Conservation (phyloP, 1,140 invertebrate genomes). For the Drosophila obscura region DNA sequence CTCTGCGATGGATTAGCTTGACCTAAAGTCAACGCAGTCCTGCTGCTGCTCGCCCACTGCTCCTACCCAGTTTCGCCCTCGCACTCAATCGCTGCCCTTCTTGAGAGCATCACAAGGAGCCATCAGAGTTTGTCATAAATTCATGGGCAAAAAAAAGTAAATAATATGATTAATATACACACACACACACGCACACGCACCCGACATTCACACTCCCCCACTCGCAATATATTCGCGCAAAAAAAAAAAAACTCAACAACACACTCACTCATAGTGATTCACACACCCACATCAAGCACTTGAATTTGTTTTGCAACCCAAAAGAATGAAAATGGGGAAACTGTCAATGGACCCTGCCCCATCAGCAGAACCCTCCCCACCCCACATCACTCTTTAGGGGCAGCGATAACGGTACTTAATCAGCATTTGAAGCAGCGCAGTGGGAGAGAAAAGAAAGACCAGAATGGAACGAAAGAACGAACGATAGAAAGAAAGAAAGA, state of each 20-base stretch:
- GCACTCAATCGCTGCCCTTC: not conserved
- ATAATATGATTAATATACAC: slow-evolving; percentile 70
- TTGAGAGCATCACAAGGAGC: slow-evolving; percentile 11
- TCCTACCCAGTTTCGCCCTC: not conserved
- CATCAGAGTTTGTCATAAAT: slow-evolving; percentile 49
- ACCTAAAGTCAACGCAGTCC: slow-evolving; percentile 4
- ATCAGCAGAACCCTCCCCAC: no score
- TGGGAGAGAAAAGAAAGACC: not conserved
- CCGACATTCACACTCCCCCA: slow-evolving; percentile 7
- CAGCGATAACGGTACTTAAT: slow-evolving; percentile 61
- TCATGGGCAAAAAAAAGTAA: slow-evolving; percentile 42
- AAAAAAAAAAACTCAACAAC: not conserved
- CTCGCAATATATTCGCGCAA: not conserved
- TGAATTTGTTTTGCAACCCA: slow-evolving; percentile 8
- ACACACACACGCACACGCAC: slow-evolving; percentile 22
- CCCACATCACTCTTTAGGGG: no score
- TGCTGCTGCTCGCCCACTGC: not conserved
- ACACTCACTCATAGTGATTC: no score
- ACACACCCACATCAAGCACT: slow-evolving; percentile 17
- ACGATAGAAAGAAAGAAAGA: not conserved
- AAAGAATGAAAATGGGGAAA: slow-evolving; percentile 11
- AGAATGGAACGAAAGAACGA: no score
- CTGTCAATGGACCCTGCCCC: slow-evolving; percentile 35
- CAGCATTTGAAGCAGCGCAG: slow-evolving; percentile 59
- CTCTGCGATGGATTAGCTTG: no score